Conservation (phyloP, 2,888 invertebrate genomes). For the Lepidochitona cinerea region DNA sequence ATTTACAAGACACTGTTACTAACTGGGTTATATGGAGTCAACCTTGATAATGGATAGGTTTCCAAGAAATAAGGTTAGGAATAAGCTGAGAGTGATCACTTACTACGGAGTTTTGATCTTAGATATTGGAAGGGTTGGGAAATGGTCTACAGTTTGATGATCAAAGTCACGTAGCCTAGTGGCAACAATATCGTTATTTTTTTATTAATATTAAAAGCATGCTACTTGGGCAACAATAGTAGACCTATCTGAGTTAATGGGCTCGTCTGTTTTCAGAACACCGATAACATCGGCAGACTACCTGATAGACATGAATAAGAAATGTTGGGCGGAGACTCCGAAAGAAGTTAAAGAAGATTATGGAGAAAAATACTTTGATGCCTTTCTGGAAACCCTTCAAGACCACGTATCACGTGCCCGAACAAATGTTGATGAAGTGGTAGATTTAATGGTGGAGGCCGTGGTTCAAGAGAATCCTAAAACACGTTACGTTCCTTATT, state of each 20-base stretch:
- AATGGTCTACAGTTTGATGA: too few relatives aligned
- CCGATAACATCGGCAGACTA: slow-evolving; percentile 49
- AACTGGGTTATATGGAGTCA: too few relatives aligned
- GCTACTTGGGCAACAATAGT: not conserved
- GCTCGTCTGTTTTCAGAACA: slow-evolving; percentile 42
- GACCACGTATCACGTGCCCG: slow-evolving; percentile 55
- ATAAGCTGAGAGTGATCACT: too few relatives aligned
- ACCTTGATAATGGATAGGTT: too few relatives aligned
- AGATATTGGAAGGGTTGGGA: too few relatives aligned
- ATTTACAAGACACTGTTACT: too few relatives aligned
- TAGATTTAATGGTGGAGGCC: slow-evolving; percentile 56
- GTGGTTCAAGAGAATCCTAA: slow-evolving; percentile 44
- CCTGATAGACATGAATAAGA: slow-evolving; percentile 49
- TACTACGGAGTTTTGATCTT: too few relatives aligned
- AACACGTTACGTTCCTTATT: slow-evolving; percentile 58
- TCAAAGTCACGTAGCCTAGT: too few relatives aligned
- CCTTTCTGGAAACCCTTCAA: slow-evolving; percentile 50
- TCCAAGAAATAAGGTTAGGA: too few relatives aligned
- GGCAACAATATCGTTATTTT: too few relatives aligned
- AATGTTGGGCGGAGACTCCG: slow-evolving; percentile 62
- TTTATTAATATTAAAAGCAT: too few relatives aligned
- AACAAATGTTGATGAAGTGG: slow-evolving; percentile 54
- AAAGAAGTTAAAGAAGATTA: slow-evolving; percentile 60
- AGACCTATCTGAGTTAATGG: too few relatives aligned
- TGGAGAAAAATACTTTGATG: slow-evolving; percentile 62